These are phyloP conservation scores for Enteromius radiatus DNA, from an alignment of 2,797 vertebrate species.

Conservation along the genomic window DNA sequence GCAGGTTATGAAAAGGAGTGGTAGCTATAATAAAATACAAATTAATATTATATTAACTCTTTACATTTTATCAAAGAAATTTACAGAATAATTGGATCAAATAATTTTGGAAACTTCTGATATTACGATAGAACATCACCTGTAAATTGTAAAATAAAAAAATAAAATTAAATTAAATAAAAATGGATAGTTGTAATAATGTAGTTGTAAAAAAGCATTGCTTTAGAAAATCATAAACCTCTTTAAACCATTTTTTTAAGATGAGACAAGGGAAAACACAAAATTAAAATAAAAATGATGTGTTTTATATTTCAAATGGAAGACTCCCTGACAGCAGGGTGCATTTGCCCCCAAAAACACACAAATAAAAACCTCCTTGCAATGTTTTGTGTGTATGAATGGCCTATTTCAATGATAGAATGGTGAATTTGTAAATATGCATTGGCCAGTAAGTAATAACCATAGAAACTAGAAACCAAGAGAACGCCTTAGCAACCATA, in stretches of 20 bases:
- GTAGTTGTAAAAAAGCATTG: background rate
- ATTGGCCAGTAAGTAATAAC: background rate
- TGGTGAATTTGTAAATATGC: background rate
- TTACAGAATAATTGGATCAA: background rate
- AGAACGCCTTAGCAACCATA: background rate
- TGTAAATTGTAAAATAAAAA: background rate
- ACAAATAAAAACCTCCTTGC: background rate
- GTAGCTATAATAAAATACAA: background rate
- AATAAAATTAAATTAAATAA: no score
- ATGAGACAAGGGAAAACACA: background rate
- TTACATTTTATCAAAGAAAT: background rate
- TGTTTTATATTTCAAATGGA: background rate
- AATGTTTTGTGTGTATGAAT: background rate
- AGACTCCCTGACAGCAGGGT: background rate
- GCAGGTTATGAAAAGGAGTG: background rate
- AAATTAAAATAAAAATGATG: background rate
- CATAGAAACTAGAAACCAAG: background rate
- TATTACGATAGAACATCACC: background rate
- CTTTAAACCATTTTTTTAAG: background rate
- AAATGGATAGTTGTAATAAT: background rate
- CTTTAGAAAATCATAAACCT: background rate
- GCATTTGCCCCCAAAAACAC: background rate
- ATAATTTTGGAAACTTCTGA: background rate
- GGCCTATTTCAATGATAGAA: background rate
- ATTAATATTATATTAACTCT: background rate